These are phyloP conservation scores for Pristis pectinata DNA, from an alignment of 2,797 vertebrate species.

Conservation along the genomic window DNA sequence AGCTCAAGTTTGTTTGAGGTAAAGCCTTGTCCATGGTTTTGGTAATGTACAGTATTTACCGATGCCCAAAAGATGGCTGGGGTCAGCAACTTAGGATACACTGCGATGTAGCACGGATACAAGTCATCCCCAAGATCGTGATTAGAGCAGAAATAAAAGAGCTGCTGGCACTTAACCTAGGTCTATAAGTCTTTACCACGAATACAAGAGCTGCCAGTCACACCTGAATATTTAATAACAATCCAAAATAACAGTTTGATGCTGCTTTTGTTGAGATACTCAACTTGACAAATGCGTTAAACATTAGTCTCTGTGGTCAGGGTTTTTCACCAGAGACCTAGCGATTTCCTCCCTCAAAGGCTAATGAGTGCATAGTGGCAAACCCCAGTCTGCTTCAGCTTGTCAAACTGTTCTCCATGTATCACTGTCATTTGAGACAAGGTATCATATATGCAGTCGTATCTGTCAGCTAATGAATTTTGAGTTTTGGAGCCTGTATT, in stretches of 20 bases:
- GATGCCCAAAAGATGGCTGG: neutral
- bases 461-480: neutral
- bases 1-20: neutral
- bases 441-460: neutral
- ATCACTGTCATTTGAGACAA: neutral
- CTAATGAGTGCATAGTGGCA: neutral
- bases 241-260: neutral
- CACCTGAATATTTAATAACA: neutral
- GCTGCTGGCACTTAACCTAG: constrained; percentile 6
- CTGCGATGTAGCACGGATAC: neutral
- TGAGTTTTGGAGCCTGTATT: neutral
- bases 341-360: neutral
- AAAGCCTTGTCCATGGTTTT: neutral
- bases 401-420: neutral
- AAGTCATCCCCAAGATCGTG: neutral
- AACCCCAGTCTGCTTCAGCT: neutral
- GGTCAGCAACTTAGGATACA: neutral
- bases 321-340: neutral
- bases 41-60: neutral
- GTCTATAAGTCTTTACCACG: neutral
- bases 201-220: neutral
- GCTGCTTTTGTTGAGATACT: neutral
- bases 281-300: constrained; percentile 14
- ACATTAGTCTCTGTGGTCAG: neutral
- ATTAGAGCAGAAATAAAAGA: neutral